Evolutionary conservation across 2,113 vertebrate species (phyloP).

Genomic region (Aspiorhynchus laticeps): DNA sequence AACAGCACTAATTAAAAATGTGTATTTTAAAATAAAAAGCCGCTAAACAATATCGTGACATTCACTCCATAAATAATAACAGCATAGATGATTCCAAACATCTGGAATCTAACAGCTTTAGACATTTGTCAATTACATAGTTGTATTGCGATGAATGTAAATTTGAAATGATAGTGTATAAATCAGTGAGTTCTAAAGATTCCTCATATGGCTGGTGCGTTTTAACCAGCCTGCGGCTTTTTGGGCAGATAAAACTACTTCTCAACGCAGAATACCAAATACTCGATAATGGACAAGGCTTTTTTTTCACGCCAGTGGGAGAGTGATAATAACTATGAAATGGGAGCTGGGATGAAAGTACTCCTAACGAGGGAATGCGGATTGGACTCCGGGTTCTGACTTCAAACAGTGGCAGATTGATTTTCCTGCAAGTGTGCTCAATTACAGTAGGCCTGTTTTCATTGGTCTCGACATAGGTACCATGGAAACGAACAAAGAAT

Average conservation of each 20-base stretch:
- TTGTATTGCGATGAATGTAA: neutral
- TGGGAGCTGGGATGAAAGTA: constrained; percentile 35
- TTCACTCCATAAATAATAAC: neutral
- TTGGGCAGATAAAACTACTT: neutral
- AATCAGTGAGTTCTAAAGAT: neutral
- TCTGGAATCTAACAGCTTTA: neutral
- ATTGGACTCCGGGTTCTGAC: constrained; percentile 17
- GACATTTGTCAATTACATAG: neutral
- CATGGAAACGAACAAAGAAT: constrained; percentile 15
- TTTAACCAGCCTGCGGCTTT: neutral
- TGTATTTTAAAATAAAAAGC: neutral
- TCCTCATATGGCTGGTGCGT: neutral
- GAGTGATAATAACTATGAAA: constrained; percentile 46
- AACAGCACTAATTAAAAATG: neutral
- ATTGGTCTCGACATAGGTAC: constrained; percentile 17
- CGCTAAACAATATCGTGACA: neutral
- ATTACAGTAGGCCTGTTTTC: constrained; percentile 9
- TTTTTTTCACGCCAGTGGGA: neutral
- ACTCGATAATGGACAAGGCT: neutral
- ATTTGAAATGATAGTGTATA: neutral
- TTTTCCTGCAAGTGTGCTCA: constrained; percentile 30
- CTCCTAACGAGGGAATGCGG: constrained; percentile 25
- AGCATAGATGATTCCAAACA: neutral
- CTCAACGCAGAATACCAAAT: neutral
- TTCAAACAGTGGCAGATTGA: constrained; percentile 36